Evolutionary conservation across 2,888 invertebrate species (phyloP), one percentile per base, ranked within the genome.

Genomic region (Tridacna crocea): DNA sequence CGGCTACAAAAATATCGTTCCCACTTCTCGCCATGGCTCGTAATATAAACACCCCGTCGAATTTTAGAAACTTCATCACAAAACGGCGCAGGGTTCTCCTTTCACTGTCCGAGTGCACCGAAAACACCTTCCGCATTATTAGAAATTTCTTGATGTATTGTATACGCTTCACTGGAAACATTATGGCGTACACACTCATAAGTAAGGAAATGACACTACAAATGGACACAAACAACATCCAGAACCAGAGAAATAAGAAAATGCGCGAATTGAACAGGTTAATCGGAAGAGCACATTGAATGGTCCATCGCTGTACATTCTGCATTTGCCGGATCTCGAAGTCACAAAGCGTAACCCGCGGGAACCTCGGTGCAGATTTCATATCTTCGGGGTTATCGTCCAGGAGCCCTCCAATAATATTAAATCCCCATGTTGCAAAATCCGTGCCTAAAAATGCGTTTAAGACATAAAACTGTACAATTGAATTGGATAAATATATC

Each of bases 231-330:
- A 92, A 81, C 8, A 92, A 89, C 24, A 92, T 83, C 92, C 92
- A 92, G 79, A 92, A 92, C 92, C 92, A 92, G 36, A 92, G 82
- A 80, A 92, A 91, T 22, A 92, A 89, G 83, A 92, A 92, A 72
- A 92, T 92, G 83, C 92, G 92, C 82, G 92, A 92, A 81, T 92
- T 92, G 83, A 92, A 92, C 19, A 92, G 86, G 77, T 92, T 92
- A 70, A 92, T 92, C 15, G 92, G 92, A 63, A 92, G 86, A 12
- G 91, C 92, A 83, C 92, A 92, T 77, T 92, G 92, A 15, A 93
- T 91, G 15, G 92, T 92, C 90, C 90, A 92, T 27, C 90, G 84
- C 73, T 92, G 92, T 3, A 92, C 85, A 77, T 92, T 92, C 70
- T 88, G 87, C 81, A 92, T 88, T 81, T 92, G 92, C 0, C 92